Conservation (phyloP, 2,797 vertebrate genomes). For the Coccyzus lansbergi region DNA sequence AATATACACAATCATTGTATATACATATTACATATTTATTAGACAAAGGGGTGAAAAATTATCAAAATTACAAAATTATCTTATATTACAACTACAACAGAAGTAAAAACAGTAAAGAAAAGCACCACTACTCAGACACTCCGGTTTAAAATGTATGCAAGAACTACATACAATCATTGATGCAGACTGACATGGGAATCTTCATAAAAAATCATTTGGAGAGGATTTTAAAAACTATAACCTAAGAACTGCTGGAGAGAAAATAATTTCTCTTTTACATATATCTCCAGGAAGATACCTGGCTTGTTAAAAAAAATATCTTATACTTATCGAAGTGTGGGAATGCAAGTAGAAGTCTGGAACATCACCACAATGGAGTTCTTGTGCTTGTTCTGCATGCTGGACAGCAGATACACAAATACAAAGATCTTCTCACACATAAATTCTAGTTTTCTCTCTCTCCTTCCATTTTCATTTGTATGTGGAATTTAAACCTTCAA, state of each 20-base stretch:
- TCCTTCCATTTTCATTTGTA: not conserved
- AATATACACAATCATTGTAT: not conserved
- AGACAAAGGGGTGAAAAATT: not conserved
- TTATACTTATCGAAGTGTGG: not conserved
- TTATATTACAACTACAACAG: not conserved
- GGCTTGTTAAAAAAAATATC: not conserved
- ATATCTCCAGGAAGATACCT: not conserved
- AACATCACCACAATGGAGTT: not conserved
- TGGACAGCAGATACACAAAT: not conserved
- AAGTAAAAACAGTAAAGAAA: not conserved
- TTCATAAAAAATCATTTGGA: not conserved
- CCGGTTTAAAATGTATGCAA: not conserved
- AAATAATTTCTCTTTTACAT: not conserved
- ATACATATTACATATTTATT: not conserved
- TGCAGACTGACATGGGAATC: not conserved
- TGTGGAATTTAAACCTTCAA: not conserved
- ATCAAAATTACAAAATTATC: not conserved
- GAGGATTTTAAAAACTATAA: not conserved
- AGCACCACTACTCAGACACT: not conserved
- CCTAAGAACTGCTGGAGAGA: not conserved
- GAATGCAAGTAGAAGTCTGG: not conserved
- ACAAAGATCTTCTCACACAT: not conserved
- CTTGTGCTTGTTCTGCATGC: not conserved
- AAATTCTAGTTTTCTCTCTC: not conserved
- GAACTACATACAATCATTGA: not conserved